Evolutionary conservation across 2,113 vertebrate genomes (phyloP).

Genomic region (Podocnemis expansa): DNA sequence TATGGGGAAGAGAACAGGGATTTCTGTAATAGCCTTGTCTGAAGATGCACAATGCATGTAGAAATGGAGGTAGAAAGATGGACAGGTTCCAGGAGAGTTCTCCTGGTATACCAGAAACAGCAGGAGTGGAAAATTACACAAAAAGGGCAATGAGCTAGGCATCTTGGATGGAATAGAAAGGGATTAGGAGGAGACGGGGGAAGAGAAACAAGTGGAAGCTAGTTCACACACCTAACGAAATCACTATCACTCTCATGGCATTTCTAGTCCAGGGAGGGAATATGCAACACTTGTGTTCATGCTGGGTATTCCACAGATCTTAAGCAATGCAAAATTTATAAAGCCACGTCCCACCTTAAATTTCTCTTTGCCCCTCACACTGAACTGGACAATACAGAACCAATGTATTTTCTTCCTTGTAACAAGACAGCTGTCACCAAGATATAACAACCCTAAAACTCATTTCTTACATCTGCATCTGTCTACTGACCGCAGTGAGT

Average conservation of each 20-base stretch:
- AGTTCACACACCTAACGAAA: fast-evolving
- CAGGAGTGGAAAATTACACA: fast-evolving
- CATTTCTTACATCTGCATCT: not conserved
- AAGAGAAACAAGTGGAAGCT: not conserved
- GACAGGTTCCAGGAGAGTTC: not conserved
- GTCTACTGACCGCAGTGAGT: no score
- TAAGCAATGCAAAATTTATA: not conserved
- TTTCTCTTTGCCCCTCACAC: not conserved
- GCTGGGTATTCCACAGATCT: not conserved
- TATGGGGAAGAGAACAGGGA: not conserved
- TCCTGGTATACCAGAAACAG: not conserved
- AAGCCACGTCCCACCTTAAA: not conserved
- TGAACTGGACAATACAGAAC: not conserved
- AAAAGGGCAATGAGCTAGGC: not conserved
- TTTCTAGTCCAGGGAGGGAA: not conserved
- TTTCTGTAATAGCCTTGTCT: fast-evolving
- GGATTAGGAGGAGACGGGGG: not conserved
- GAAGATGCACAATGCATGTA: not conserved
- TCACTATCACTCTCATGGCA: fast-evolving
- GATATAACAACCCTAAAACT: not conserved
- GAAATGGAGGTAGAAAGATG: fast-evolving
- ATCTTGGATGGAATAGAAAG: not conserved
- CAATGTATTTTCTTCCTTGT: not conserved
- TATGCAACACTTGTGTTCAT: fast-evolving
- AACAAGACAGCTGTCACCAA: not conserved